phyloP scores from a whole-genome alignment of 2,113 vertebrate species.

The Benitochromis conjunctus region DNA sequence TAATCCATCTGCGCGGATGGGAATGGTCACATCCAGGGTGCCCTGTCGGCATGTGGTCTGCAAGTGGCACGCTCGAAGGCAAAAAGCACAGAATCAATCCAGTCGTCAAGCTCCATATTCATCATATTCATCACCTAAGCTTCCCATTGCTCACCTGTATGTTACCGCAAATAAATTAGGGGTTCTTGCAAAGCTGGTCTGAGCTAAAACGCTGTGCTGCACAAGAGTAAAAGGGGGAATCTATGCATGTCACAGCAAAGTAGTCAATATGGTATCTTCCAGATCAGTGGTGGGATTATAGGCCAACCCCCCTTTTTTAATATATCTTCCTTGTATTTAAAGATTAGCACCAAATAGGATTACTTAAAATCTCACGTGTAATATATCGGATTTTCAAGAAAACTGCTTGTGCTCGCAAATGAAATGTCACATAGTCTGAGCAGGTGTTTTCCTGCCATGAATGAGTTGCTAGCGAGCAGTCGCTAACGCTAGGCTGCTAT shows the following conservation, averaged over 20 bases:
- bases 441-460: background rate
- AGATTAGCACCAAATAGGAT: background rate
- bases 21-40: conserved; percentile 16
- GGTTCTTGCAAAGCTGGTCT: background rate
- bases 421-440: background rate
- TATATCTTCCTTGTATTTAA: background rate
- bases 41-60: conserved; percentile 18
- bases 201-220: conserved; percentile 12
- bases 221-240: background rate
- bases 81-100: background rate
- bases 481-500: conserved; percentile 33
- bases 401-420: background rate
- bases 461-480: background rate
- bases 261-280: conserved; percentile 51
- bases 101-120: background rate
- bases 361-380: background rate
- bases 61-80: background rate
- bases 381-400: background rate
- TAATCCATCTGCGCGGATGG: conserved; percentile 35
- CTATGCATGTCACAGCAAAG: conserved; percentile 25
- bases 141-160: background rate
- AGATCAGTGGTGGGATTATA: conserved; percentile 27
- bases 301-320: conserved; percentile 17
- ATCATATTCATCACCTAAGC: background rate
- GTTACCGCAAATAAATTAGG: background rate